Conservation (phyloP, 2,797 vertebrate species). For the Linurgus olivaceus region DNA sequence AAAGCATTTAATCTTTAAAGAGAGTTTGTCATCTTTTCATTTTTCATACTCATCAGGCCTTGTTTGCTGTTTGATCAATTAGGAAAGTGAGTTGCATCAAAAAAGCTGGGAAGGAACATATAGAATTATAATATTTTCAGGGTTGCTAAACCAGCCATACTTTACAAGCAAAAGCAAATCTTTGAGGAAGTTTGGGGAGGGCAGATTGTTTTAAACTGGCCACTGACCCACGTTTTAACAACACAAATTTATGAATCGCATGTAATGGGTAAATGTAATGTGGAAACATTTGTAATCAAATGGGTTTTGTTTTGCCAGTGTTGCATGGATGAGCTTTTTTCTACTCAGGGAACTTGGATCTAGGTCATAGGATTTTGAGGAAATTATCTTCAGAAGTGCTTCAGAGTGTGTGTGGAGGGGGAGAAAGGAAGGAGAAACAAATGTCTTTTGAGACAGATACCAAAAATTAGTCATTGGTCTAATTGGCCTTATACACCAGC, state of each 20-base stretch:
- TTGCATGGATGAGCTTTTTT: not conserved
- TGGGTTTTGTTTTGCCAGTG: not conserved
- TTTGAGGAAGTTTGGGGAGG: not conserved
- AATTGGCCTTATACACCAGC: not conserved
- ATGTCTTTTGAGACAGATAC: not conserved
- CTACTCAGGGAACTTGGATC: not conserved
- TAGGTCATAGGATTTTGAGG: not conserved
- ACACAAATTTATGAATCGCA: not conserved
- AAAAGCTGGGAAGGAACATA: not conserved
- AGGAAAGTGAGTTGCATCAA: not conserved
- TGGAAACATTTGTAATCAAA: not conserved
- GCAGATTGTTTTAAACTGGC: not conserved
- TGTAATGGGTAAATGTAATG: not conserved
- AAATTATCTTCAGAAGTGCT: not conserved
- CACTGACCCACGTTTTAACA: not conserved
- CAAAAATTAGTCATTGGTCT: not conserved
- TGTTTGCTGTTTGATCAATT: not conserved
- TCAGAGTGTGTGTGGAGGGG: not conserved
- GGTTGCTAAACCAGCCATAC: not conserved
- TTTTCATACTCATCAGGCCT: not conserved
- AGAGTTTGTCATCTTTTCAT: not conserved
- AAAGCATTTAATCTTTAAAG: slow-evolving; percentile 12
- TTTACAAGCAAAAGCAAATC: not conserved
- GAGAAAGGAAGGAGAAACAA: not conserved
- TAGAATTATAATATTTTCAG: not conserved